Conservation (phyloP, 2,888 invertebrate genomes). For the Leptothorax acervorum region DNA sequence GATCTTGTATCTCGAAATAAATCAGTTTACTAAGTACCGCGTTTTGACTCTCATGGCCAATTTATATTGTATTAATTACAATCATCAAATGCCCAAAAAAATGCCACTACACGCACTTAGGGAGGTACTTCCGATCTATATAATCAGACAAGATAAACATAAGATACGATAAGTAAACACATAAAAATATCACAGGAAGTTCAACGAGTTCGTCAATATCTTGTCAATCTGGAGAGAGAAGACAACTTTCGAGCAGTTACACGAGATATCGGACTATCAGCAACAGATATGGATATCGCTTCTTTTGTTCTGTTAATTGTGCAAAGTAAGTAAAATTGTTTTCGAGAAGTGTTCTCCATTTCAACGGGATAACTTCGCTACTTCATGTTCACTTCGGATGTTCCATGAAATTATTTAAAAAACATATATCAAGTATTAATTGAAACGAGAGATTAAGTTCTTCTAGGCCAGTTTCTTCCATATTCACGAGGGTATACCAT, state of each 20-base stretch:
- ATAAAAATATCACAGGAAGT: background rate
- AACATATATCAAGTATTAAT: slow-evolving; percentile 5
- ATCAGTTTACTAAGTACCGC: too few species aligned
- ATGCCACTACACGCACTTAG: background rate
- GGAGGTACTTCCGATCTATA: background rate
- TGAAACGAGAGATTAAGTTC: background rate
- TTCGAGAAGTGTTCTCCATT: background rate
- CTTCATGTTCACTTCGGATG: background rate
- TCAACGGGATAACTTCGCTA: background rate
- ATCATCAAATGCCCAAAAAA: background rate
- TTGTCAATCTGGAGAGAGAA: background rate
- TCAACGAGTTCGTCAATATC: background rate
- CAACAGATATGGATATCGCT: background rate
- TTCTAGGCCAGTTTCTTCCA: background rate
- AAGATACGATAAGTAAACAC: background rate
- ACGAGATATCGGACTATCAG: background rate
- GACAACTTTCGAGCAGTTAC: background rate
- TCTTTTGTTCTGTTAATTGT: background rate
- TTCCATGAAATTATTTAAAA: background rate
- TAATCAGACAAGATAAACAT: background rate
- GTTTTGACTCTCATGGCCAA: too few species aligned
- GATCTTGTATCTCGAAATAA: too few species aligned
- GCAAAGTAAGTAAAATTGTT: background rate
- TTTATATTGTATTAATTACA: too few species aligned
- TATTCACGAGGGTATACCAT: background rate